Evolutionary conservation across 2,888 invertebrate genomes (phyloP).

Genomic region (Andrena dorsata): DNA sequence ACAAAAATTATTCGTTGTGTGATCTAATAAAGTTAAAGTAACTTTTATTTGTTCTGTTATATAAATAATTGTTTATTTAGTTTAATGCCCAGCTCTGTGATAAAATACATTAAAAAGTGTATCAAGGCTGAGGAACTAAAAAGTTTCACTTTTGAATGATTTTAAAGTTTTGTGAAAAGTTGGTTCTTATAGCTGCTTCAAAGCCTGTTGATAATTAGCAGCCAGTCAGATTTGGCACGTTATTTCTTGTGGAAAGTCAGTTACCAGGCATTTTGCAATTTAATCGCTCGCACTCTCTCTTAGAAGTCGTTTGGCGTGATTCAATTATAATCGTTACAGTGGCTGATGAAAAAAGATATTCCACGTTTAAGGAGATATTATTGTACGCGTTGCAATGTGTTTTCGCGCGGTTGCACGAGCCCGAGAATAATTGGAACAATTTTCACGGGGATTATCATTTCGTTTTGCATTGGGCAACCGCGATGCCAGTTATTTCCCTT

Average conservation of each 20-base stretch:
- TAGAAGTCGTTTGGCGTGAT: not conserved
- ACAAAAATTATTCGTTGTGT: too few species aligned
- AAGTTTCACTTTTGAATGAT: too few species aligned
- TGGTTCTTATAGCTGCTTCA: not conserved
- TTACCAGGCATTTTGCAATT: not conserved
- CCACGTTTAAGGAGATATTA: not conserved
- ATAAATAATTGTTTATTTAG: too few species aligned
- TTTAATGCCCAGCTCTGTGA: too few species aligned
- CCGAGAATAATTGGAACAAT: conserved; percentile 5
- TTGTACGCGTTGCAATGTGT: not conserved
- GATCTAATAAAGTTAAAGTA: too few species aligned
- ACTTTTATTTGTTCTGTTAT: too few species aligned
- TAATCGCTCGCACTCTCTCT: conserved; percentile 2
- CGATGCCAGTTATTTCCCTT: not conserved
- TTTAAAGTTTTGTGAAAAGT: too few species aligned
- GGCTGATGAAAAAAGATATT: not conserved
- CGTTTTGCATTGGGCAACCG: conserved; percentile 12
- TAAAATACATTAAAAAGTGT: too few species aligned
- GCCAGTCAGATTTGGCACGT: not conserved
- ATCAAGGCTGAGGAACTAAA: too few species aligned
- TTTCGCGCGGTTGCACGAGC: not conserved
- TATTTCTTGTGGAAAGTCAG: not conserved
- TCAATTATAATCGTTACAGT: conserved; percentile 1
- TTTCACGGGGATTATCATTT: conserved; percentile 19
- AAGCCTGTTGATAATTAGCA: not conserved